Percentiles rank a stretch among this genome's conserved stretches.
These are phyloP conservation scores for Steromphala cineraria DNA, from an alignment of 2,888 invertebrate species.

Conservation along the genomic window DNA sequence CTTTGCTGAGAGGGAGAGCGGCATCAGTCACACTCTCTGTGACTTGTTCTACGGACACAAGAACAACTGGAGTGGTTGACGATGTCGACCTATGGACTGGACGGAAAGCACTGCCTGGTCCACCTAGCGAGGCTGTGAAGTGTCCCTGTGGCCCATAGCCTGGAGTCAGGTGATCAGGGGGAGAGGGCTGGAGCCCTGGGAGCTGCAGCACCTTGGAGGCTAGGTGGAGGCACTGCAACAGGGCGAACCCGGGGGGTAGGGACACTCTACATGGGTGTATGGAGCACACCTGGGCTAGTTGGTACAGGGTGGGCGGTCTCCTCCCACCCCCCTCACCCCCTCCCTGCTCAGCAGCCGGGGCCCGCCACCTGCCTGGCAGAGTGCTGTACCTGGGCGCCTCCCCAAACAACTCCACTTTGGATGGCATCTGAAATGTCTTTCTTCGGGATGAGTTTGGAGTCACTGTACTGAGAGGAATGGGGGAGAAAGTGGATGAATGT, in stretches of 20 bases:
- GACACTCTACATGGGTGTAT: slow-evolving; percentile 49
- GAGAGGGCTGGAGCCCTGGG: neutral
- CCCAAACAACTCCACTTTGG: neutral
- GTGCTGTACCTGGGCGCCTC: slow-evolving; percentile 23
- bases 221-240: slow-evolving; percentile 28
- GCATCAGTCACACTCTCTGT: neutral
- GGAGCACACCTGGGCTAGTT: slow-evolving; percentile 58
- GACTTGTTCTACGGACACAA: slow-evolving; percentile 16
- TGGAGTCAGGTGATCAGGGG: neutral
- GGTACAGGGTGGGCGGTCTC: slow-evolving; percentile 54
- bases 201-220: neutral
- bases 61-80: slow-evolving; percentile 30
- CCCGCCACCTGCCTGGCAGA: slow-evolving; percentile 39
- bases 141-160: slow-evolving; percentile 45
- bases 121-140: slow-evolving; percentile 51
- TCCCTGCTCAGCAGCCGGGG: neutral
- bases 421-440: too few species aligned
- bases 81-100: slow-evolving; percentile 26
- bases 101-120: slow-evolving; percentile 62
- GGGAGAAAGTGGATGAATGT: too few species aligned
- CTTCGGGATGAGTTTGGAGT: too few species aligned
- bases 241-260: slow-evolving; percentile 39
- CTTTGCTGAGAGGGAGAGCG: slow-evolving; percentile 43
- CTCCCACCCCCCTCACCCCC: neutral
- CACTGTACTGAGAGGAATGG: too few species aligned